A percentile compares a stretch with the other conserved stretches of the same genome.
These are phyloP conservation scores for Heteromurus nitidus DNA, from an alignment of 2,888 invertebrate genomes.

Conservation along the genomic window DNA sequence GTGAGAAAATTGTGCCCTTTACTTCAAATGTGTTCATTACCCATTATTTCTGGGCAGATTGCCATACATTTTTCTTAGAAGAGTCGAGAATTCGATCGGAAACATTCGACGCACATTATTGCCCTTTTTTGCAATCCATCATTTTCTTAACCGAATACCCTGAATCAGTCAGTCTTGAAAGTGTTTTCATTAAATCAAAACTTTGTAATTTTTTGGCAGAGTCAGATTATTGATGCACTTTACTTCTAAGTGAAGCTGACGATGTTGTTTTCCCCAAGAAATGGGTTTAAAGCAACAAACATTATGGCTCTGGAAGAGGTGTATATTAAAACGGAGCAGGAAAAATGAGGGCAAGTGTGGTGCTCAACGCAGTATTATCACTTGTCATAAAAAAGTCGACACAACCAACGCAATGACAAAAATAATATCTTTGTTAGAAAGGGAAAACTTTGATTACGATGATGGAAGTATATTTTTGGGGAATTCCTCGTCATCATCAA, in stretches of 20 bases:
- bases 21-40: too few species aligned
- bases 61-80: constrained; percentile 17
- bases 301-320: constrained; percentile 16
- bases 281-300: background rate
- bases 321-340: too few species aligned
- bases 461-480: background rate
- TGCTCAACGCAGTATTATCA: too few species aligned
- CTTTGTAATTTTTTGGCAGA: too few species aligned
- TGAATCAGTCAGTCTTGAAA: constrained; percentile 50
- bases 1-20: too few species aligned
- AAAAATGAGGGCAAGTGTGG: constrained; percentile 44
- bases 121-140: too few species aligned
- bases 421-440: constrained; percentile 10
- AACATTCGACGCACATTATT: too few species aligned
- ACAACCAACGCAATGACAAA: constrained; percentile 6
- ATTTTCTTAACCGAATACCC: constrained; percentile 44
- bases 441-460: background rate
- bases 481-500: constrained; percentile 28
- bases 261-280: background rate
- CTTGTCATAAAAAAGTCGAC: constrained; percentile 29
- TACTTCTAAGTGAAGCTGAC: background rate
- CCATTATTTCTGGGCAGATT: constrained; percentile 44
- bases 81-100: too few species aligned
- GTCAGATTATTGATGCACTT: background rate
- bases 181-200: constrained; percentile 44